Conservation (phyloP, 2,888 invertebrate species). For the Drosophila buzzatii region DNA sequence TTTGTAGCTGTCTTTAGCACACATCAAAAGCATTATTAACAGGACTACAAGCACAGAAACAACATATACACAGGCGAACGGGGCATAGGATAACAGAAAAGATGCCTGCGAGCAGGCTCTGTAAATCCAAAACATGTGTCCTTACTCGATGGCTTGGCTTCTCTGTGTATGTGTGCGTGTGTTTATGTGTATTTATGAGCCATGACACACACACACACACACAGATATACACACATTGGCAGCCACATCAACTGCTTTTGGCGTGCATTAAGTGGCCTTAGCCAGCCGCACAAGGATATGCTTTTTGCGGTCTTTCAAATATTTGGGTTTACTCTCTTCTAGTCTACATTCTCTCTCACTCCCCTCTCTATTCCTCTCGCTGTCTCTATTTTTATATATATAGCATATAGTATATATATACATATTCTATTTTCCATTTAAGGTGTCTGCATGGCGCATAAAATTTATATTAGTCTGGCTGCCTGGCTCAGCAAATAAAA, state of each 20-base stretch:
- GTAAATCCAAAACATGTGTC: slow-evolving; percentile 78
- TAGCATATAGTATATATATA: not conserved
- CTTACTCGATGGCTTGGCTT: slow-evolving; percentile 41
- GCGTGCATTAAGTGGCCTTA: slow-evolving; percentile 82
- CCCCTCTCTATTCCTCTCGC: too few species aligned
- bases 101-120: slow-evolving; percentile 74
- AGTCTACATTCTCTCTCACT: not conserved
- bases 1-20: slow-evolving; percentile 79
- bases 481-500: slow-evolving; percentile 25
- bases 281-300: slow-evolving; percentile 79
- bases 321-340: slow-evolving; percentile 28
- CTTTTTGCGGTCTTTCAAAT: slow-evolving; percentile 78
- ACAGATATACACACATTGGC: slow-evolving; percentile 30
- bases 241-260: slow-evolving; percentile 73
- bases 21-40: slow-evolving; percentile 80
- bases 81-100: slow-evolving; percentile 55
- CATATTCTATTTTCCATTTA: slow-evolving; percentile 31
- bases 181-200: slow-evolving; percentile 62
- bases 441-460: slow-evolving; percentile 65
- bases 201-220: slow-evolving; percentile 32
- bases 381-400: not conserved
- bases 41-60: slow-evolving; percentile 64
- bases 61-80: slow-evolving; percentile 38
- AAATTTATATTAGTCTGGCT: slow-evolving; percentile 62
- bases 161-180: slow-evolving; percentile 22